Percentiles rank a stretch among this genome's conserved stretches.
Evolutionary conservation across 1,140 invertebrate species (phyloP).

Genomic region (Apocrypta bakeri): DNA sequence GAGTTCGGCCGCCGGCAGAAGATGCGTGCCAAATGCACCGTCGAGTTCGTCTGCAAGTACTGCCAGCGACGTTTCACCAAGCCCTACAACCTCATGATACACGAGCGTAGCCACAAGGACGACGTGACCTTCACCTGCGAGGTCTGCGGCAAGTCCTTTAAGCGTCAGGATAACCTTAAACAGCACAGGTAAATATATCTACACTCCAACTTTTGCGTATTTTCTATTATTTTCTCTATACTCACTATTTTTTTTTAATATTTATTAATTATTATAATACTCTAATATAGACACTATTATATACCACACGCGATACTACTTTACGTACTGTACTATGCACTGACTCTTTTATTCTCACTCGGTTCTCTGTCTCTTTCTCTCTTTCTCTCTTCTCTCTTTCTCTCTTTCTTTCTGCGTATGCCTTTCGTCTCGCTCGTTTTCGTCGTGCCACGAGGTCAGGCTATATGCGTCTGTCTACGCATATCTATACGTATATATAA

Average conservation of each 20-base stretch:
- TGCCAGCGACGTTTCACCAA: conserved; percentile 99
- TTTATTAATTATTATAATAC: neutral
- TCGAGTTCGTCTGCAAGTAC: conserved; percentile 98
- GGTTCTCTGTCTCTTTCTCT: too few relatives aligned
- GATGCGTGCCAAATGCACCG: conserved; percentile 91
- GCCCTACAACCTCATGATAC: conserved; percentile 99
- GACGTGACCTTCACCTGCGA: conserved; percentile 99
- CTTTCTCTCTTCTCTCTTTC: too few relatives aligned
- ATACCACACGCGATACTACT: too few relatives aligned
- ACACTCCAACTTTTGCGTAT: too few relatives aligned
- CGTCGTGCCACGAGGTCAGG: too few relatives aligned
- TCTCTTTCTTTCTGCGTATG: conserved; percentile 15
- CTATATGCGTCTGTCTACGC: too few relatives aligned
- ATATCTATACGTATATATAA: too few relatives aligned
- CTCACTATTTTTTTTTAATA: too few relatives aligned
- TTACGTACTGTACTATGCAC: too few relatives aligned
- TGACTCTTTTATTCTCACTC: too few relatives aligned
- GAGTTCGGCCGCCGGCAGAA: conserved; percentile 90
- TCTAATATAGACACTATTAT: neutral
- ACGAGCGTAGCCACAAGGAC: conserved; percentile 97
- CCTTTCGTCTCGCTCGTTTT: too few relatives aligned
- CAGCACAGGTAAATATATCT: conserved; percentile 87
- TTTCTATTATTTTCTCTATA: too few relatives aligned
- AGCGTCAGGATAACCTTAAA: conserved; percentile 96
- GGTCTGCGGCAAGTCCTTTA: conserved; percentile 98